These are phyloP conservation scores for Papilio demoleus DNA, from an alignment of 2,888 invertebrate species.

Conservation along the genomic window DNA sequence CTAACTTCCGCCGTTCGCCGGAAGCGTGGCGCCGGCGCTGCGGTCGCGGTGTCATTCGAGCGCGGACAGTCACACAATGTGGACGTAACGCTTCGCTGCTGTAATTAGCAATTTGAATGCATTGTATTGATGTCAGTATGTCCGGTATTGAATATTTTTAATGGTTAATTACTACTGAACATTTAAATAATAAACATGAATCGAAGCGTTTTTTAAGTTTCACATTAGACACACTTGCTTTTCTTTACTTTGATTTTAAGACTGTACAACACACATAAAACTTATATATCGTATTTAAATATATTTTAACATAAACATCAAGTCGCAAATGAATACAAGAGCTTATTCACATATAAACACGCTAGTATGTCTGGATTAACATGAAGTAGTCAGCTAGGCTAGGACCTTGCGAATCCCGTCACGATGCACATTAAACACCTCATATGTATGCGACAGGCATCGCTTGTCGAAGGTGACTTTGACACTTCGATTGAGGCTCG, in stretches of 20 bases:
- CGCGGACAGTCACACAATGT: constrained; percentile 59
- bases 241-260: too few species aligned
- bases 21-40: constrained; percentile 74
- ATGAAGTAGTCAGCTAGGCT: constrained; percentile 52
- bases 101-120: constrained; percentile 34
- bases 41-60: constrained; percentile 60
- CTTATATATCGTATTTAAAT: not conserved
- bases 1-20: constrained; percentile 71
- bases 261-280: too few species aligned
- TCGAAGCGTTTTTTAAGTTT: too few species aligned
- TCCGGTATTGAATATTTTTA: constrained; percentile 1
- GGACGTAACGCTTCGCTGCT: constrained; percentile 60
- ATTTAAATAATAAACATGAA: not conserved
- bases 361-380: constrained; percentile 43
- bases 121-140: not conserved
- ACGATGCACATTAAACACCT: constrained; percentile 65
- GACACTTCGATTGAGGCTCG: constrained; percentile 39
- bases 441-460: constrained; percentile 66
- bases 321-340: constrained; percentile 6
- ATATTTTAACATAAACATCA: not conserved
- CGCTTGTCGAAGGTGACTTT: constrained; percentile 49
- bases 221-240: too few species aligned
- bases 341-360: not conserved
- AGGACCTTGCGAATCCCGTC: constrained; percentile 60
- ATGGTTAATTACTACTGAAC: not conserved